Percentiles rank a stretch among this genome's conserved stretches.
Conservation (phyloP, 2,797 vertebrate species). For the Myotis vivesi region DNA sequence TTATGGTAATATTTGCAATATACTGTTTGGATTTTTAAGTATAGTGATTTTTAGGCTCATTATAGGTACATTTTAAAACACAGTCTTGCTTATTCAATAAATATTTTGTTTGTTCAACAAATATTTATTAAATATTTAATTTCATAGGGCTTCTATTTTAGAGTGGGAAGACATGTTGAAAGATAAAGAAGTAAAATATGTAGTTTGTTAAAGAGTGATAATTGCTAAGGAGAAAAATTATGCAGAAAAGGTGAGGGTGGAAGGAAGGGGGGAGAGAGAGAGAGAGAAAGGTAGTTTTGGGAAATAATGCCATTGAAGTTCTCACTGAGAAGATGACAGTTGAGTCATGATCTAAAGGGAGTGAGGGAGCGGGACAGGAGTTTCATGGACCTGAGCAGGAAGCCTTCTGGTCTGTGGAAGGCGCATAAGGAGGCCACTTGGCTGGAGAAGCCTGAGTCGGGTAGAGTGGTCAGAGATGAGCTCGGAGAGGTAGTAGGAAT, state of each 20-base stretch:
- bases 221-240: not conserved
- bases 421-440: not conserved
- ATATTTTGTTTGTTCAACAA: not conserved
- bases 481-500: not conserved
- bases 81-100: not conserved
- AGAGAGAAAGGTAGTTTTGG: not conserved
- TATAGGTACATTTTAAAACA: not conserved
- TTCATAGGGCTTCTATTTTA: not conserved
- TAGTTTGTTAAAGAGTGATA: not conserved
- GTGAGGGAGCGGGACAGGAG: not conserved
- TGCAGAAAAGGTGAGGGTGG: not conserved
- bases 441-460: not conserved
- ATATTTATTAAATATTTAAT: not conserved
- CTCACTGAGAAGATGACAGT: not conserved
- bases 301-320: not conserved
- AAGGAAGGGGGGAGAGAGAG: not conserved
- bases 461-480: not conserved
- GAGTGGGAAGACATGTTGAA: not conserved
- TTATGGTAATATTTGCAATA: not conserved
- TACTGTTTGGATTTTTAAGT: not conserved
- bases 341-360: not conserved
- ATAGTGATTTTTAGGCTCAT: not conserved
- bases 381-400: not conserved
- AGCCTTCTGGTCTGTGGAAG: not conserved
- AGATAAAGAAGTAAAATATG: not conserved